Percentiles rank a stretch among this genome's conserved stretches.
phyloP scores from a whole-genome alignment of 1,140 invertebrate genomes.

The Temnothorax longispinosus region DNA sequence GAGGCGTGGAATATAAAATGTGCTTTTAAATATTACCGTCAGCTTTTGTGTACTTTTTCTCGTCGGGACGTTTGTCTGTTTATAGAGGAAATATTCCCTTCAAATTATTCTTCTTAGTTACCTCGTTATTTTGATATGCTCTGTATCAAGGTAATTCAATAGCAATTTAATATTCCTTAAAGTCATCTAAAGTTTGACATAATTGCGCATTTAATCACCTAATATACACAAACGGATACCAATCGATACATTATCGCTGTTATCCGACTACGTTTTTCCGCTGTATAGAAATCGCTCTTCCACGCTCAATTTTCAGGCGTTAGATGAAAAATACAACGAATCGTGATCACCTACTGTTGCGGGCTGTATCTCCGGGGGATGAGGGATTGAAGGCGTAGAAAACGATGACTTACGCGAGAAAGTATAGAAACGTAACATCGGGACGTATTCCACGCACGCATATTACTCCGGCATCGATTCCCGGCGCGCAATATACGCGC shows the following conservation, averaged over 20 bases:
- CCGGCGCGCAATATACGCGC: neutral
- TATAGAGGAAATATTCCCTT: slow-evolving; percentile 3
- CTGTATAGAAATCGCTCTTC: neutral
- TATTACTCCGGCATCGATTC: neutral
- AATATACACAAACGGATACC: neutral
- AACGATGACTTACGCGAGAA: slow-evolving; percentile 21
- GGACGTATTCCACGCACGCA: neutral
- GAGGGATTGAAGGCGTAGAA: neutral
- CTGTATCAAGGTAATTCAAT: neutral
- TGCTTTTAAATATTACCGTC: neutral
- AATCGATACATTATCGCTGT: neutral
- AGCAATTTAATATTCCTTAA: neutral
- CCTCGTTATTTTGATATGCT: neutral
- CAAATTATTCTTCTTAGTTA: neutral
- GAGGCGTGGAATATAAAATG: slow-evolving; percentile 4
- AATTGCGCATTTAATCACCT: neutral
- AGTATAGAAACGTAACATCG: slow-evolving; percentile 3
- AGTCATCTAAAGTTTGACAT: neutral
- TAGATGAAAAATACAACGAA: slow-evolving; percentile 12
- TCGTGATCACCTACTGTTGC: neutral
- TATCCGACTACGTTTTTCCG: neutral
- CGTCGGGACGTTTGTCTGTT: neutral
- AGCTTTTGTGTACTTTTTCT: neutral
- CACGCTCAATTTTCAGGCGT: neutral
- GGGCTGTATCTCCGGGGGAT: neutral